Base-by-base conservation (phyloP, 2,888 invertebrate species). In the Allygus modestus region DNA sequence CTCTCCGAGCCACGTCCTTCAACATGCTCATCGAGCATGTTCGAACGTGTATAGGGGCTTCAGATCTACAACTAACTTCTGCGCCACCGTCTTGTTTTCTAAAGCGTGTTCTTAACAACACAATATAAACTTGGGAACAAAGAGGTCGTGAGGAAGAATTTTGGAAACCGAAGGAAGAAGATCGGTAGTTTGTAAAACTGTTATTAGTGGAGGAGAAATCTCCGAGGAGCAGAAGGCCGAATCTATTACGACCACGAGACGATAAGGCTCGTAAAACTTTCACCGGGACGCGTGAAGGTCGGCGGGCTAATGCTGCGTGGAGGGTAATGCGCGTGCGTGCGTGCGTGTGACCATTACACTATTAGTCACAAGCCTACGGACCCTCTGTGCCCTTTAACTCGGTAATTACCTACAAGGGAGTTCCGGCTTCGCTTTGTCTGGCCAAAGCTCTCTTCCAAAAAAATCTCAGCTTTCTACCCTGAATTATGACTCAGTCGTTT, bases 191-290 rank as follows among this genome's bases (percentile, higher is more conserved):
- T 23, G 58, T 58, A 23, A 58, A 58, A 58, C 58, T 58, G 23
- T 58, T 58, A 58, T 69, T 33, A 69, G 69, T 69, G 69, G 69
- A 33, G 69, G 69, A 69, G 69, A 69, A 37, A 69, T 69, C 69
- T 69, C n/a, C 17, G 37, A n/a, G 33, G 17, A 31, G 31, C 69
- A 33, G 69, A 69, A 37, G 69, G 69, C 17, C 69, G 33, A 69
- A 69, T 69, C 69, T 31, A 69, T 69, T 69, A 69, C 69, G 33
- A 23, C 33, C 58, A 23, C 51, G 58, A 58, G 58, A 58, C 58
- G 23, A 58, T 37, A 37, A 23, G 23, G 20, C 37, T 37, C 37
- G 58, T 58, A 23, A 58, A 58, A 69, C 69, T 69, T 69, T 69
- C 69, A n/a, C 69, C 58, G 17, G 51, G n/a, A 58, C 58, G 23